Conservation (phyloP, 2,797 vertebrate genomes). For the Sebastolobus altivelis region DNA sequence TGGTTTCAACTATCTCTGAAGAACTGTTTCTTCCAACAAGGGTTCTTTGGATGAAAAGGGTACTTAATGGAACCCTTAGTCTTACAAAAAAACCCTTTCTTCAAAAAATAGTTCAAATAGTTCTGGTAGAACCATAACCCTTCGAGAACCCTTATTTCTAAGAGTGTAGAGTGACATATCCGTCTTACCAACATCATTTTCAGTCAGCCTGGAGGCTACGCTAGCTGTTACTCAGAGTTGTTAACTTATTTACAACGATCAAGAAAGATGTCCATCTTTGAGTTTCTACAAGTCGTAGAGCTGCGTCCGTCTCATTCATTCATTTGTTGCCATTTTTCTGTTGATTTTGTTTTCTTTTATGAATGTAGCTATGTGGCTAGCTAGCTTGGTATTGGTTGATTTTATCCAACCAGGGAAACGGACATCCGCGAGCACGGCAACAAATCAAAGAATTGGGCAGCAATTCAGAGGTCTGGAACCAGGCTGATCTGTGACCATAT, state of each 20-base stretch:
- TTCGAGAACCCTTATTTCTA: no score
- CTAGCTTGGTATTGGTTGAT: not conserved
- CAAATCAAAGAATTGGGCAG: not conserved
- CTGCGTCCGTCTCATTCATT: not conserved
- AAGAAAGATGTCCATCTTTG: not conserved
- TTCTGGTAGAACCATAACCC: no score
- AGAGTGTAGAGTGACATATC: not conserved
- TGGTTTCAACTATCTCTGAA: no score
- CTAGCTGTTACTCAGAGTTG: no score
- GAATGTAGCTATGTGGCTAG: not conserved
- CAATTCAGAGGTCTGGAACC: not conserved
- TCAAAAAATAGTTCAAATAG: no score
- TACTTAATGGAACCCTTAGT: no score
- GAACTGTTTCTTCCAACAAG: no score
- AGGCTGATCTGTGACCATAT: not conserved
- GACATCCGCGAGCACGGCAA: not conserved
- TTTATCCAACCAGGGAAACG: not conserved
- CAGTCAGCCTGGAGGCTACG: not conserved
- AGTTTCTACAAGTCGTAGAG: not conserved
- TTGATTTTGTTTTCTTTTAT: not conserved
- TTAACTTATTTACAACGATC: not conserved
- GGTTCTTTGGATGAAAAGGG: no score
- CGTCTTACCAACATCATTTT: not conserved
- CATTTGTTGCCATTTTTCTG: not conserved
- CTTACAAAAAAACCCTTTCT: no score